Evolutionary conservation across 2,113 vertebrate species (phyloP).

Genomic region (Sitta europaea): DNA sequence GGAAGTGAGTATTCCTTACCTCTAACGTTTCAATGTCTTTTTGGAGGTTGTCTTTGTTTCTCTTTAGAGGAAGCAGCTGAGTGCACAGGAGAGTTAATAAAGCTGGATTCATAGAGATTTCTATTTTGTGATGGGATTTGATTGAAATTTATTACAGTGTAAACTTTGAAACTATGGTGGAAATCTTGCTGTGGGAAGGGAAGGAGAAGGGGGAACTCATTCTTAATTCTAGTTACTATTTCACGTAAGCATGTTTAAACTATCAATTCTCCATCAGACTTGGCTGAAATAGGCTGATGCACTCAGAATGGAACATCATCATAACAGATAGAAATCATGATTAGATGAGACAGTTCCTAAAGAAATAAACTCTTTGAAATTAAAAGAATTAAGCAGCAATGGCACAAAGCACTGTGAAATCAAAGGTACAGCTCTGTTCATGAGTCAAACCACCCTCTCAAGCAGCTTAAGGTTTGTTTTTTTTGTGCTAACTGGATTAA

Average conservation of each 20-base stretch:
- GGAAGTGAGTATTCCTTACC: rapidly evolving
- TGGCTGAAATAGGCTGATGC: neutral
- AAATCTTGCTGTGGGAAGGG: neutral
- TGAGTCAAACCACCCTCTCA: neutral
- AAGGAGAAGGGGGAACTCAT: neutral
- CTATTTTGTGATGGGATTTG: neutral
- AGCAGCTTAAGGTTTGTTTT: neutral
- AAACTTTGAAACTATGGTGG: neutral
- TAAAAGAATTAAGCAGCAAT: neutral
- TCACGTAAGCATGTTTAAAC: neutral
- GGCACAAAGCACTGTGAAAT: neutral
- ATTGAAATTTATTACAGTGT: neutral
- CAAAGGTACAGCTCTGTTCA: neutral
- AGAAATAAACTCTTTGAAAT: neutral
- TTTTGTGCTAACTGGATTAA: neutral
- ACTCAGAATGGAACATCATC: neutral
- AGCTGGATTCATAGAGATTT: neutral
- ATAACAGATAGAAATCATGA: neutral
- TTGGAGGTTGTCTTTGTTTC: neutral
- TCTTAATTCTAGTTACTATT: neutral
- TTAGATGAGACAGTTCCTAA: neutral
- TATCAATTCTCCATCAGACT: neutral
- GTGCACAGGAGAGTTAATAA: neutral
- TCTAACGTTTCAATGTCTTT: neutral
- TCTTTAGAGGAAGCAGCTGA: neutral